Percentiles rank a stretch among this genome's conserved stretches.
Evolutionary conservation across 2,113 vertebrate genomes (phyloP).

Genomic region (Salvelinus namaycush): DNA sequence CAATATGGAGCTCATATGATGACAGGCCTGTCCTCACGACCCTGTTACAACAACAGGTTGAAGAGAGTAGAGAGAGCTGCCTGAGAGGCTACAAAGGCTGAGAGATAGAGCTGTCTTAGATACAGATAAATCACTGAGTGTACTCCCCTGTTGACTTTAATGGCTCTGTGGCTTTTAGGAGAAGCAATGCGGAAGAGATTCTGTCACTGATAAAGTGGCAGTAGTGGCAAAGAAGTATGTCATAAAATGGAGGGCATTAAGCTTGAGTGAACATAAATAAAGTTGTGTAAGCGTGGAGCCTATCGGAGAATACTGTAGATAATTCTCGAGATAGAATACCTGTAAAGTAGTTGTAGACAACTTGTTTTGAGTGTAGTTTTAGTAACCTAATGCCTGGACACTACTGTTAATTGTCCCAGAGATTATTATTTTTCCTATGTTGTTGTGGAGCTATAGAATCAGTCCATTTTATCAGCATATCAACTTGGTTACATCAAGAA

Average conservation of each 20-base stretch:
- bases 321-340: conserved; percentile 40
- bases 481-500: no score
- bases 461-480: no score
- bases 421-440: no score
- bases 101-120: conserved; percentile 37
- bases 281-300: conserved; percentile 22
- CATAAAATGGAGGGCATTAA: conserved; percentile 43
- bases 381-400: conserved; percentile 8
- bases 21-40: conserved; percentile 42
- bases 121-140: conserved; percentile 53
- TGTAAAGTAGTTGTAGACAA: conserved; percentile 24
- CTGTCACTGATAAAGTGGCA: conserved; percentile 59
- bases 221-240: conserved; percentile 43
- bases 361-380: conserved; percentile 29
- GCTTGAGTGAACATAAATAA: conserved; percentile 50
- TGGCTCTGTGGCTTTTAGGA: conserved; percentile 54
- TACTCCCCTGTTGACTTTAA: conserved; percentile 47
- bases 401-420: background rate
- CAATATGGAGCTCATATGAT: conserved; percentile 33
- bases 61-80: conserved; percentile 21
- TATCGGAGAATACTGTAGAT: conserved; percentile 21
- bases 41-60: conserved; percentile 26
- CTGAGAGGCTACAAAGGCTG: conserved; percentile 28
- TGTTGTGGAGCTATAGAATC: no score
- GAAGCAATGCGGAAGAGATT: conserved; percentile 64